Evolutionary conservation across 2,113 vertebrate species (phyloP), one percentile per base, ranked within the genome.

Genomic region (Macquaria australasica): DNA sequence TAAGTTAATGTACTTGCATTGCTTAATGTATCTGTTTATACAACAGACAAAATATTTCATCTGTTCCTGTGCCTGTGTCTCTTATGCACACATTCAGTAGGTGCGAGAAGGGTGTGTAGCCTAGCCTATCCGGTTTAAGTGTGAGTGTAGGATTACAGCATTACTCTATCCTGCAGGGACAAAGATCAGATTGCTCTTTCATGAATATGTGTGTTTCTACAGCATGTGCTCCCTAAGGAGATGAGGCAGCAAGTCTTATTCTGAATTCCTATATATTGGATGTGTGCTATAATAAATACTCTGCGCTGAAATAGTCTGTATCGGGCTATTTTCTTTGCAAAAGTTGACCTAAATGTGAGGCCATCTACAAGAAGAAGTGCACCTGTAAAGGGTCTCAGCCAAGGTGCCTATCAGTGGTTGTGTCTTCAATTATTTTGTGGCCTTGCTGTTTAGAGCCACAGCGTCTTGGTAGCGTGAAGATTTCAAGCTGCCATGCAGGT

Each of bases 101-200:
- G 87, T 87, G 89, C 90, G 90, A 91, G 64, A 83, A 87, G 82
- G 84, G 86, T 64, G 88, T 93, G 88, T 81, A 51, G 48, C 77
- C 53, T 6, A 51, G 74, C 74, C 70, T 86, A 79, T 89, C 83
- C 43, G 69, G 87, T 94, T 92, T 89, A 92, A 91, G 83, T 89
- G 85, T 77, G 58, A 81, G 93, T 81, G 88, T 92, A 88, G 89
- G 77, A 84, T 94, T 93, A 89, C 90, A 67, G 86, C 79, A 51
- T 73, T 85, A 83, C 84, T 85, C 59, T 31, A 71, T 86, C 79
- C 92, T 91, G 82, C 64, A 86, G 90, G 92, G 90, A 90, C 92
- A 94, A 95, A 94, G 93, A 94, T 94, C 93, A 87, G 81, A 81
- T 94, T 90, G 78, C 92, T 81, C 69, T 81, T 82, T 82, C 60